These are phyloP conservation scores for Fragum fragum DNA, from an alignment of 2,888 invertebrate genomes.

Conservation along the genomic window DNA sequence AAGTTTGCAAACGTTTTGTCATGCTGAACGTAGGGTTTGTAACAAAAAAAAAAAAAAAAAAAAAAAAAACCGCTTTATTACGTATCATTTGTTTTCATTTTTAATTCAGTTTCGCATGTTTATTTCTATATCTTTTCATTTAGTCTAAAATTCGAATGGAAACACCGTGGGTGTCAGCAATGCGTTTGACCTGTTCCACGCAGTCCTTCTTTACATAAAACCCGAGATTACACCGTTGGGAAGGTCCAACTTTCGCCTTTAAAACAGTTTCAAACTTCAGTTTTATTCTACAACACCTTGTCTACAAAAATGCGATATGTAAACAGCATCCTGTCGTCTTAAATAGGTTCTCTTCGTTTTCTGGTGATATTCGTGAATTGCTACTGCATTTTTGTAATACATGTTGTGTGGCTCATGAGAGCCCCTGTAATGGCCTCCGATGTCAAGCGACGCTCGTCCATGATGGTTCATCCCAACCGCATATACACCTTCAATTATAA, in stretches of 20 bases:
- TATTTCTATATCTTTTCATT: not conserved
- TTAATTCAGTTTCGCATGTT: no score
- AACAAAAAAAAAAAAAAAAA: no score
- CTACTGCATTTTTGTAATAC: constrained; percentile 11
- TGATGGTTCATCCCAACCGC: constrained; percentile 13
- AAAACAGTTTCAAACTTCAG: constrained; percentile 8
- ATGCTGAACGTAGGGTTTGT: no score
- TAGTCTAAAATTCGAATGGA: no score
- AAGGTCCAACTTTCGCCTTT: not conserved
- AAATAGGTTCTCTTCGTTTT: not conserved
- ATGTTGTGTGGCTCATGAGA: not conserved
- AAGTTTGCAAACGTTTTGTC: no score
- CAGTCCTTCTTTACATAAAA: constrained; percentile 2
- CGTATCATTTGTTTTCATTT: no score
- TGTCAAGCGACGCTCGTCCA: not conserved
- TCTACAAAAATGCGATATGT: not conserved
- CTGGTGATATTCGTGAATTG: not conserved
- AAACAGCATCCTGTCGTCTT: not conserved
- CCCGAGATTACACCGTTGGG: constrained; percentile 5
- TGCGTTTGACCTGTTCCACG: not conserved
- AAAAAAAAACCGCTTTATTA: no score
- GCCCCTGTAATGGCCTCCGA: not conserved
- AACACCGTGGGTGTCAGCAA: no score
- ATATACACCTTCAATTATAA: constrained; percentile 6
- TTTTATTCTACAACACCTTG: not conserved